A percentile compares a stretch with the other conserved stretches of the same genome.
These are phyloP conservation scores for Hypomesus transpacificus DNA, from an alignment of 2,113 vertebrate genomes.

Conservation along the genomic window DNA sequence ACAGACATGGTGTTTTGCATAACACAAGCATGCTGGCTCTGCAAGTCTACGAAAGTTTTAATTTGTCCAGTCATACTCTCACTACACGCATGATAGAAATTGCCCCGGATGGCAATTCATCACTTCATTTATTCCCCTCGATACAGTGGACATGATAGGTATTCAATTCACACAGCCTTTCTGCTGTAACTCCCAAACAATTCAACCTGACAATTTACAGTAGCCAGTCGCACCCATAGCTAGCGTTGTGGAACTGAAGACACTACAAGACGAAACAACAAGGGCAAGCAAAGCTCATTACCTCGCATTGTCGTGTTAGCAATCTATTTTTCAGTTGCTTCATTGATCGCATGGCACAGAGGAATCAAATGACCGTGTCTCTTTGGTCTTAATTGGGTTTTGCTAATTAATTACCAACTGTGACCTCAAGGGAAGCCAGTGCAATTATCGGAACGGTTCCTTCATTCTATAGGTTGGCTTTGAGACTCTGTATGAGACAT, in stretches of 20 bases:
- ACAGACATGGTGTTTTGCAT: slow-evolving; percentile 11
- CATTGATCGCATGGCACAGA: neutral
- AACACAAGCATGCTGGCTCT: slow-evolving; percentile 26
- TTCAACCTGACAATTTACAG: too few relatives aligned
- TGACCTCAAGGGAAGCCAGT: neutral
- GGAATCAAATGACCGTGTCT: neutral
- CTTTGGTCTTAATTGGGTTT: neutral
- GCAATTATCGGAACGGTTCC: neutral
- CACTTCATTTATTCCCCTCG: slow-evolving; percentile 15
- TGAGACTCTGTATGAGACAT: too few relatives aligned
- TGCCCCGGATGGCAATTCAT: slow-evolving; percentile 4
- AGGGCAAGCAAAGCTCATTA: neutral
- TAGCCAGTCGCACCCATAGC: too few relatives aligned
- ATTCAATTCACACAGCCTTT: neutral
- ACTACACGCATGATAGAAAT: slow-evolving; percentile 30
- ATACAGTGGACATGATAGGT: slow-evolving; percentile 13
- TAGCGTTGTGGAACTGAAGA: neutral
- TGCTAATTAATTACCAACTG: slow-evolving; percentile 18
- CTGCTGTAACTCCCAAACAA: neutral
- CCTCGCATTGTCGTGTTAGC: neutral
- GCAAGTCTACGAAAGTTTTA: slow-evolving; percentile 47
- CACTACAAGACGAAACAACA: neutral
- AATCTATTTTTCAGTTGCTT: slow-evolving; percentile 13
- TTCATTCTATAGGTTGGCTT: neutral
- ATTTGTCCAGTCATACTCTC: slow-evolving; percentile 50